These are phyloP conservation scores for Aegypius monachus DNA, from an alignment of 2,113 vertebrate species.

Conservation along the genomic window DNA sequence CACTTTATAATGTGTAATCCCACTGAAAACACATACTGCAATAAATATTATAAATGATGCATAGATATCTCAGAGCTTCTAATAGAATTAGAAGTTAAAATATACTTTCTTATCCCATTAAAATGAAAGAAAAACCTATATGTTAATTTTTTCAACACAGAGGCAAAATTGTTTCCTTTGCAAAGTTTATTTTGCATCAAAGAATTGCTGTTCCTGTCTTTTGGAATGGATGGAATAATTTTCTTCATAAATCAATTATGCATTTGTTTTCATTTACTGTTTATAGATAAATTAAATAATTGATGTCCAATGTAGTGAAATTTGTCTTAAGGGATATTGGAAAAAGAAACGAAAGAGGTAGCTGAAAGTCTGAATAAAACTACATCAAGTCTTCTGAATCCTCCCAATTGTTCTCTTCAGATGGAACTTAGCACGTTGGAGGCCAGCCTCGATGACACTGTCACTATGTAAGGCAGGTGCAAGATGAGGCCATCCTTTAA, in stretches of 20 bases:
- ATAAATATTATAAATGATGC: conserved; percentile 1
- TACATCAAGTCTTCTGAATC: background rate
- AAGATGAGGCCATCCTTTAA: background rate
- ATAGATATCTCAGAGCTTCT: background rate
- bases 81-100: conserved; percentile 2
- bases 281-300: background rate
- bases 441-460: background rate
- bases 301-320: background rate
- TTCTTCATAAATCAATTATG: background rate
- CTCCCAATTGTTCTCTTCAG: background rate
- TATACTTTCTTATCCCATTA: background rate
- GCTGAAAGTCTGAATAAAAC: background rate
- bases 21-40: background rate
- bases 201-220: background rate
- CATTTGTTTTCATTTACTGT: background rate
- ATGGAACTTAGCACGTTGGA: background rate
- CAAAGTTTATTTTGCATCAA: background rate
- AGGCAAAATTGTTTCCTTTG: background rate
- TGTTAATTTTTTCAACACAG: background rate
- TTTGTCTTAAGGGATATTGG: background rate
- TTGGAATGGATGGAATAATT: background rate
- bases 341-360: background rate
- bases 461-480: background rate
- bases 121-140: background rate
- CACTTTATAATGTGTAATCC: background rate